Conservation (phyloP, 1,140 invertebrate genomes). For the Anastatus disparis region DNA sequence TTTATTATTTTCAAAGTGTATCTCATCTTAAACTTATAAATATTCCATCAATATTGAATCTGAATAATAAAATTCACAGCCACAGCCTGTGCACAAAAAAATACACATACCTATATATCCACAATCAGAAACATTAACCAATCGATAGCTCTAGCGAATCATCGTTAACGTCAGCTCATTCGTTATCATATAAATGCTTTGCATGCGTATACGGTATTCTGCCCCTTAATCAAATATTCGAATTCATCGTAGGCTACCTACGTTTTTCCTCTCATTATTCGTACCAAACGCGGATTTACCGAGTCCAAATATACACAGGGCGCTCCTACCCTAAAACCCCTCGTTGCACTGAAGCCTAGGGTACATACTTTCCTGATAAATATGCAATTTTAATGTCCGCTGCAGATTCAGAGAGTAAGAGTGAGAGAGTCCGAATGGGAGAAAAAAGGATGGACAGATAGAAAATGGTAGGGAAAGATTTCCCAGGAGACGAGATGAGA, state of each 20-base stretch:
- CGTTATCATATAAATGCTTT: slow-evolving; percentile 33
- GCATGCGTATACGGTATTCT: background rate
- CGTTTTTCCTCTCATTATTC: slow-evolving; percentile 35
- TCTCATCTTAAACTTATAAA: no score
- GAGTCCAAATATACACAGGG: no score
- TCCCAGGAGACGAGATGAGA: slow-evolving; percentile 16
- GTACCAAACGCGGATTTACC: background rate
- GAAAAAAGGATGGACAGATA: background rate
- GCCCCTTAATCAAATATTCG: slow-evolving; percentile 40
- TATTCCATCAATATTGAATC: background rate
- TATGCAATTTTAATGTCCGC: slow-evolving; percentile 5
- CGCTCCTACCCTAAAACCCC: no score
- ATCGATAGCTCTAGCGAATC: slow-evolving; percentile 23
- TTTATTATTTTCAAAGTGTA: no score
- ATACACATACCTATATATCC: no score
- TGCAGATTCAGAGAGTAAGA: background rate
- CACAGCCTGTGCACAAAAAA: no score
- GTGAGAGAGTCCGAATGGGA: background rate
- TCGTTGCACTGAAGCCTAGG: no score
- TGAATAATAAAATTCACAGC: slow-evolving; percentile 24
- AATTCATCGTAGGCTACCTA: slow-evolving; percentile 5
- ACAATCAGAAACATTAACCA: slow-evolving; percentile 14
- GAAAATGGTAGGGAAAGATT: background rate
- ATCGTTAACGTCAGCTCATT: slow-evolving; percentile 19
- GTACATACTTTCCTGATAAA: slow-evolving; percentile 1